Conservation (phyloP, 1,140 invertebrate genomes). For the Argopecten irradians region DNA sequence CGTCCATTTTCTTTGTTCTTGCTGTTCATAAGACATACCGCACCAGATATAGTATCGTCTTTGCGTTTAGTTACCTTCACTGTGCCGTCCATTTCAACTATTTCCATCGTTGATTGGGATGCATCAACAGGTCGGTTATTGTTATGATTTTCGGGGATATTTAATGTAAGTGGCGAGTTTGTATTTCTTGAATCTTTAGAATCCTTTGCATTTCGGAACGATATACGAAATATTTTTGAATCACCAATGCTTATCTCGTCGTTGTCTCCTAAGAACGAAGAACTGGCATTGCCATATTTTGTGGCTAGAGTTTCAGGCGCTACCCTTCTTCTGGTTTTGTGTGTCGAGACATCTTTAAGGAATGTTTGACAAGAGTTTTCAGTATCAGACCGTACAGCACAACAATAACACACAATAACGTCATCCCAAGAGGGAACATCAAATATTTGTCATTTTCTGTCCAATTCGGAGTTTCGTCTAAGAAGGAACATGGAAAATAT, state of each 20-base stretch:
- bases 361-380: conserved; percentile 46
- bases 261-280: background rate
- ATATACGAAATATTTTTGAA: background rate
- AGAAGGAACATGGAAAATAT: conserved; percentile 25
- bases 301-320: conserved; percentile 39
- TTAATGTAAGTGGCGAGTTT: background rate
- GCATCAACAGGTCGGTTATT: background rate
- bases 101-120: background rate
- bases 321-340: conserved; percentile 20
- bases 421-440: conserved; percentile 51
- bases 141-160: background rate
- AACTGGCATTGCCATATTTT: background rate
- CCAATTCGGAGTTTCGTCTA: conserved; percentile 26
- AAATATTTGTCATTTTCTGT: conserved; percentile 49
- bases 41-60: conserved; percentile 32
- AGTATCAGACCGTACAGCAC: conserved; percentile 54
- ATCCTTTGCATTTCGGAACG: background rate
- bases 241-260: background rate
- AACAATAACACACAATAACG: conserved; percentile 43
- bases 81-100: conserved; percentile 56
- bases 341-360: conserved; percentile 46
- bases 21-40: conserved; percentile 55
- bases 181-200: background rate
- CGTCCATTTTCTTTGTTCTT: conserved; percentile 52
- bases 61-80: conserved; percentile 36